Base-by-base conservation (phyloP, 2,888 invertebrate genomes). In the Macrophya annulata region DNA sequence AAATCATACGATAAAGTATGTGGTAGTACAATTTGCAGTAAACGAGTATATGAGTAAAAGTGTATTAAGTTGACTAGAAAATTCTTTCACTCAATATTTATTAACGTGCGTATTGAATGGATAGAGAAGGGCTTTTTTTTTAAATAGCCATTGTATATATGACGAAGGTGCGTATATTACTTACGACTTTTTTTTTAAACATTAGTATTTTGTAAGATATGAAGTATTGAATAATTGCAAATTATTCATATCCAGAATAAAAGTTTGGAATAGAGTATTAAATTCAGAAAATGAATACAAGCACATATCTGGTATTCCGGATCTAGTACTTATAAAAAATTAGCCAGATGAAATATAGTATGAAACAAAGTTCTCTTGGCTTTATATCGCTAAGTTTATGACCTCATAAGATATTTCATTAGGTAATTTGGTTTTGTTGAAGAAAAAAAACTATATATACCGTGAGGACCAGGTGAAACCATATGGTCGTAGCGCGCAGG, bases 261-360 rank as follows among this genome's bases (percentile, higher is more conserved):
- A 79, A 40, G 43, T 81, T 37, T 5, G 59, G 62, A 15, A 31
- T 62, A 81, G 21, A 81, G 43, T 59, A 62, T 62, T 81, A 62
- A 43, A 81, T 81, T 59, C 40, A 62, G 25, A 51, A 81, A 37
- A 59, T 81, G 79, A 81, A 62, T 81, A 81, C 40, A 81, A 79
- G 81, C 81, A 81, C 81, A 81, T 81, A 81, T 62, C 43, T 81
- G 81, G 81, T 62, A 81, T 81, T 62, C 62, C 81, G 31, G 62
- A 62, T 81, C 10, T 81, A 81, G 55, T 77, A 77, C 37, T 62
- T 81, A 43, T 17, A 77, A 51, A 59, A 43, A 81, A 43, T 25
- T 25, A 40, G 15, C 15, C 43, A 15, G 9, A 43, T 43, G 43
- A 62, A 81, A 62, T 40, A 25, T 43, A 62, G 40, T 40, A 62